Conservation (phyloP, 2,888 invertebrate species). For the Zhengitettix transpicula region DNA sequence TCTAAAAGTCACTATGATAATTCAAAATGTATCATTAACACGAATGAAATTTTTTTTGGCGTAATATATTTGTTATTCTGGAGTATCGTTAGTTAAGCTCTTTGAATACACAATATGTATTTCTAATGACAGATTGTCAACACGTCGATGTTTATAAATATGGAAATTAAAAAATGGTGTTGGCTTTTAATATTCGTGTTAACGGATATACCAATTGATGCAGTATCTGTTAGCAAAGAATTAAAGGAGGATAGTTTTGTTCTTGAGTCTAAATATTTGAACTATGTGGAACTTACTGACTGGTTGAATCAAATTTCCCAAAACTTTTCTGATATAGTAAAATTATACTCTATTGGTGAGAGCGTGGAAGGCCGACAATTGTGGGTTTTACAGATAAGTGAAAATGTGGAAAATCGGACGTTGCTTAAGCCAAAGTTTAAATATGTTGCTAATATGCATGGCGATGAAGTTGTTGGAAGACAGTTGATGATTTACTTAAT, state of each 20-base stretch:
- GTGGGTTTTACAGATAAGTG: constrained; percentile 62
- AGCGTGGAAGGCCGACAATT: constrained; percentile 68
- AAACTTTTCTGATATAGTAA: constrained; percentile 50
- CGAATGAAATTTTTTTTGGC: no score
- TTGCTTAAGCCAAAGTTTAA: constrained; percentile 61
- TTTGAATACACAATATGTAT: no score
- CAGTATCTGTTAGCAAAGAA: neutral
- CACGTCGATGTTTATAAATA: no score
- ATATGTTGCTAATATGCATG: constrained; percentile 93
- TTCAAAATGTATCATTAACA: no score
- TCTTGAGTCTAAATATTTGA: constrained; percentile 32
- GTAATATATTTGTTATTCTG: no score
- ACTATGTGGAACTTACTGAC: constrained; percentile 51
- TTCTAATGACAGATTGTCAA: no score
- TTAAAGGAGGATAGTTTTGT: neutral
- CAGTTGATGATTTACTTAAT: constrained; percentile 70
- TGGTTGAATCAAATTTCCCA: constrained; percentile 42
- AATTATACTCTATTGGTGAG: constrained; percentile 62
- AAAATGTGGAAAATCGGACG: constrained; percentile 34
- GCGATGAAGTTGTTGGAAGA: constrained; percentile 80
- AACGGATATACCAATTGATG: neutral
- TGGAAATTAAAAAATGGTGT: no score
- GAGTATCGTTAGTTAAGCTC: no score
- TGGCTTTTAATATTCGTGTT: no score
- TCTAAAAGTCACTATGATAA: no score